Conservation (phyloP, 2,113 vertebrate genomes). For the Marmota monax region DNA sequence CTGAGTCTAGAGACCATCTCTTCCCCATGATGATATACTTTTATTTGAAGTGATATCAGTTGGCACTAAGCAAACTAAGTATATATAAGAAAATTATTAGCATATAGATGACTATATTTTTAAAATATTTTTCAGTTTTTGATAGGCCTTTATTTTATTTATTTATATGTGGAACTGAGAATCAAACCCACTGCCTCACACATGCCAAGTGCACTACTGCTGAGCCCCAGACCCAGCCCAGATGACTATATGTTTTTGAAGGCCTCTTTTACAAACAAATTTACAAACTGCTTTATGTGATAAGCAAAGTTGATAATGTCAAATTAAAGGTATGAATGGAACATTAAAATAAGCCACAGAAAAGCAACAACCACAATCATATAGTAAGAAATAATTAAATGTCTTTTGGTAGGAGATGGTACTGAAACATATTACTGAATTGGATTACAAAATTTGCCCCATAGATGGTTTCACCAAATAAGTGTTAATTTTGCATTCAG, state of each 20-base stretch:
- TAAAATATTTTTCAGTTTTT: no score
- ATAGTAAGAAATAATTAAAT: not conserved
- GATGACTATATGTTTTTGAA: no score
- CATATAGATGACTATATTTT: not conserved
- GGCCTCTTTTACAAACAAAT: not conserved
- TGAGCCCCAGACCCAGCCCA: no score
- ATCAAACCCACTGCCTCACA: no score
- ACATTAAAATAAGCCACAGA: not conserved
- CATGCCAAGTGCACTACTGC: no score
- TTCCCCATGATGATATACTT: not conserved
- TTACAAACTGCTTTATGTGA: not conserved
- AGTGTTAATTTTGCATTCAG: no score
- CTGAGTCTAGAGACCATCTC: not conserved
- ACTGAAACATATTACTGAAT: not conserved
- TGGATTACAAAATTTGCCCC: not conserved
- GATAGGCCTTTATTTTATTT: no score
- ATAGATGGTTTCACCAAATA: not conserved
- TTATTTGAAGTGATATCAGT: not conserved
- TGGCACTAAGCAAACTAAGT: not conserved
- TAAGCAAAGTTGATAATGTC: not conserved
- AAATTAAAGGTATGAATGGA: not conserved
- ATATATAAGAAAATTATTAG: not conserved
- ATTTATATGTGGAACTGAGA: no score
- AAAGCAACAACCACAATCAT: not conserved
- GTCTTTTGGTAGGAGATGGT: not conserved